phyloP scores from a whole-genome alignment of 2,113 vertebrate species.

The Donacobius atricapilla region DNA sequence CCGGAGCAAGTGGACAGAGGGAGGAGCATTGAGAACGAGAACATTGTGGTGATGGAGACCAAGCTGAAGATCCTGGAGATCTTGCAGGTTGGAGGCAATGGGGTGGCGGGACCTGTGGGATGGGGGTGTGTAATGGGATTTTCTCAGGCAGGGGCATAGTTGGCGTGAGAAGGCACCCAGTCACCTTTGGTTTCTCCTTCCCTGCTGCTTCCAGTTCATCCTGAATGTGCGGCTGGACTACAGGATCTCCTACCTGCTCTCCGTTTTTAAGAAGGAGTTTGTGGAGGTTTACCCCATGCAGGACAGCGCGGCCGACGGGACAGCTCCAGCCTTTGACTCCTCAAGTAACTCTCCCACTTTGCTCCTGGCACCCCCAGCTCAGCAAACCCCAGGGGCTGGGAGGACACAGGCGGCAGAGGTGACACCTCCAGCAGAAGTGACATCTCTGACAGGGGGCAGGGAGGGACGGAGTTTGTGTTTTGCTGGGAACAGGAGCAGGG shows the following conservation, averaged over 20 bases:
- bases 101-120: not conserved
- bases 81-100: constrained; percentile 79
- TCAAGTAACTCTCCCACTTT: constrained; percentile 77
- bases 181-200: not conserved
- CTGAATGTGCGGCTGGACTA: constrained; percentile 96
- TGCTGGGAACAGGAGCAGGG: not conserved
- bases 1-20: constrained; percentile 75
- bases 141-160: not conserved
- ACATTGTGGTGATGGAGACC: constrained; percentile 97
- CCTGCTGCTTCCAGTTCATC: constrained; percentile 84
- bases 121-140: not conserved
- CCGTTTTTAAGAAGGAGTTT: constrained; percentile 98
- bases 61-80: constrained; percentile 98
- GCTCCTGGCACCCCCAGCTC: not conserved
- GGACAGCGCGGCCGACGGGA: constrained; percentile 85
- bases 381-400: not conserved
- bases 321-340: constrained; percentile 84
- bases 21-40: constrained; percentile 86
- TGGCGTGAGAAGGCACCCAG: not conserved
- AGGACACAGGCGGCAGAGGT: not conserved
- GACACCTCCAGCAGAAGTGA: not conserved
- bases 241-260: constrained; percentile 94
- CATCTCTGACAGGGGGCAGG: not conserved
- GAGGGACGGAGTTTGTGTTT: not conserved
- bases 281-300: constrained; percentile 94